A percentile compares a stretch with the other conserved stretches of the same genome.
Conservation (phyloP, 2,888 invertebrate genomes). For the Polylopha cassiicola region DNA sequence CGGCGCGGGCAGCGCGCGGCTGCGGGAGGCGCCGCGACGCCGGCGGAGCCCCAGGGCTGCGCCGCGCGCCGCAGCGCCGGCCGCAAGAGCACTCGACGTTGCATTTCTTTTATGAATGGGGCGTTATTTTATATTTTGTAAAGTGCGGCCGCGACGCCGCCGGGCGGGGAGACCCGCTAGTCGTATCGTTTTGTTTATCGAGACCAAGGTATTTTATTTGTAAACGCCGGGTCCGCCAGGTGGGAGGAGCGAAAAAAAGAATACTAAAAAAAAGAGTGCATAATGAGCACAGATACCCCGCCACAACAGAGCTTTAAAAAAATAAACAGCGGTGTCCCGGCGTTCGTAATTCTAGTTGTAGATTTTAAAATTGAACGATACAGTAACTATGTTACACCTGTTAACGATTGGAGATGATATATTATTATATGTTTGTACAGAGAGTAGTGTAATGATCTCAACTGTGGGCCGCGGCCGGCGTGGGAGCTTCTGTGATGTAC, state of each 20-base stretch:
- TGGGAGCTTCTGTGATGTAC: constrained; percentile 74
- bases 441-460: constrained; percentile 71
- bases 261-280: constrained; percentile 15
- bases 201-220: constrained; percentile 73
- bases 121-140: constrained; percentile 52
- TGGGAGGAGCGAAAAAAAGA: constrained; percentile 30
- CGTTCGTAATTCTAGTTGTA: constrained; percentile 65
- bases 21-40: constrained; percentile 26
- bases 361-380: constrained; percentile 66
- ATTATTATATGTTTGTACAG: constrained; percentile 72
- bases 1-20: constrained; percentile 31
- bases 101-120: constrained; percentile 59
- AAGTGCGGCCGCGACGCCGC: constrained; percentile 32
- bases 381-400: constrained; percentile 56
- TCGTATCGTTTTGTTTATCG: constrained; percentile 68
- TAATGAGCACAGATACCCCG: constrained; percentile 22
- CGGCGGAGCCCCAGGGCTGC: constrained; percentile 28
- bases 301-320: constrained; percentile 55
- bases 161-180: constrained; percentile 49
- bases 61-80: constrained; percentile 28
- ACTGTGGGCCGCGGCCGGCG: constrained; percentile 58
- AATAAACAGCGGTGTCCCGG: constrained; percentile 35
- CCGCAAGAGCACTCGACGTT: too few relatives aligned
- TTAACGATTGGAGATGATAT: constrained; percentile 65
- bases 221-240: constrained; percentile 37